Evolutionary conservation across 2,113 vertebrate genomes (phyloP).

Genomic region (Epinephelus lanceolatus): DNA sequence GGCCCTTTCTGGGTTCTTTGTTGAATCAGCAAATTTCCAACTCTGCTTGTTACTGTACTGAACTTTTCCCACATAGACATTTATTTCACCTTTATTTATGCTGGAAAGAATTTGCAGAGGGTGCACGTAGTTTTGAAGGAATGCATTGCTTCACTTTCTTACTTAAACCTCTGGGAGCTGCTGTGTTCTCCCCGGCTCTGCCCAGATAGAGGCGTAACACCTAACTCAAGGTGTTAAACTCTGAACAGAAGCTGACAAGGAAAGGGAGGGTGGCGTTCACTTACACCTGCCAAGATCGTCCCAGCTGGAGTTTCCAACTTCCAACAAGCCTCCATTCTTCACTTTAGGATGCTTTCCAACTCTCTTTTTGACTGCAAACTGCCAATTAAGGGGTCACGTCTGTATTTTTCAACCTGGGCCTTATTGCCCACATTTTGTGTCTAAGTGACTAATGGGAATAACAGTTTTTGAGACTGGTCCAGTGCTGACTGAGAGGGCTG

Average conservation of each 20-base stretch:
- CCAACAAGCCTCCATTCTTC: background rate
- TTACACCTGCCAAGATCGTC: slow-evolving; percentile 9
- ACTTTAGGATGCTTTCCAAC: slow-evolving; percentile 2
- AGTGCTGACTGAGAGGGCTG: too few species aligned
- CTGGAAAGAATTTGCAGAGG: background rate
- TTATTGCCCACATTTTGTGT: too few species aligned
- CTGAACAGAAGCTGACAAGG: slow-evolving; percentile 10
- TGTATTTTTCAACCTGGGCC: too few species aligned
- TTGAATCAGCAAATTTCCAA: slow-evolving; percentile 32
- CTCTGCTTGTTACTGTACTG: slow-evolving; percentile 34
- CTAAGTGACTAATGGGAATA: too few species aligned
- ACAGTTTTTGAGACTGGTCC: too few species aligned
- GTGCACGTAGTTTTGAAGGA: slow-evolving; percentile 1
- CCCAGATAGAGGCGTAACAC: background rate
- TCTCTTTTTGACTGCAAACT: background rate
- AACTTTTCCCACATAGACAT: slow-evolving; percentile 42
- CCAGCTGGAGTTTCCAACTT: slow-evolving; percentile 3
- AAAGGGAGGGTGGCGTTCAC: background rate
- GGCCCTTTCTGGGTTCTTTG: background rate
- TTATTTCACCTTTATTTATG: slow-evolving; percentile 26
- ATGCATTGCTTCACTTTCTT: slow-evolving; percentile 11
- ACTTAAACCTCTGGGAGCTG: background rate
- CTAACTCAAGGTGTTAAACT: slow-evolving; percentile 23
- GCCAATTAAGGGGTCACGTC: too few species aligned
- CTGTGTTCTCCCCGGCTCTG: background rate